These are phyloP conservation scores for Pseudeuparius sepicola DNA, from an alignment of 2,888 invertebrate genomes.

Conservation along the genomic window DNA sequence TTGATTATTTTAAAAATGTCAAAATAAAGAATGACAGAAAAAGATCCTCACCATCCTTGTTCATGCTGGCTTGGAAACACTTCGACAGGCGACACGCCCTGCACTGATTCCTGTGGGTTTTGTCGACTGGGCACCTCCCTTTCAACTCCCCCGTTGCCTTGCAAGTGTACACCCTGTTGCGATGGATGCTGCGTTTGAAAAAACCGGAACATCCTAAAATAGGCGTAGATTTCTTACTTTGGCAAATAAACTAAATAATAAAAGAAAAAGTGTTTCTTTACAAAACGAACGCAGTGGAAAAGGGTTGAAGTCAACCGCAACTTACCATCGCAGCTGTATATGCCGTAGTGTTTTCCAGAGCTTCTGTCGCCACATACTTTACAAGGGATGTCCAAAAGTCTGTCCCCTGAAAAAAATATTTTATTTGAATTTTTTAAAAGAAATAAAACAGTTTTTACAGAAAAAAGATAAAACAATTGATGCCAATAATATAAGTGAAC, in stretches of 20 bases:
- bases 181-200: constrained; percentile 92
- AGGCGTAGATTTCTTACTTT: no score
- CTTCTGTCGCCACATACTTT: constrained; percentile 98
- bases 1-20: neutral
- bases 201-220: constrained; percentile 83
- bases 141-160: constrained; percentile 90
- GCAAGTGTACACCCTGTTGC: constrained; percentile 93
- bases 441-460: constrained; percentile 8
- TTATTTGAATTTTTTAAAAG: no score
- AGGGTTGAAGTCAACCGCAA: constrained; percentile 12
- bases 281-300: no score
- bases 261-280: no score
- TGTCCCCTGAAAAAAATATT: constrained; percentile 68
- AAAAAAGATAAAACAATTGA: neutral
- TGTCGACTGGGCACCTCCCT: constrained; percentile 92
- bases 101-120: constrained; percentile 95
- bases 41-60: constrained; percentile 82
- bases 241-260: no score
- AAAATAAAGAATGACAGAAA: neutral
- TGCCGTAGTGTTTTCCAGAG: constrained; percentile 98
- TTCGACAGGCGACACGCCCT: constrained; percentile 89
- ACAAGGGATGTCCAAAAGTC: constrained; percentile 96
- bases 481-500: neutral
- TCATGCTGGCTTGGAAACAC: constrained; percentile 95
- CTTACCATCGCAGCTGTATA: constrained; percentile 98